Base-by-base conservation (phyloP, 2,113 vertebrate species). In the Dinomys branickii region DNA sequence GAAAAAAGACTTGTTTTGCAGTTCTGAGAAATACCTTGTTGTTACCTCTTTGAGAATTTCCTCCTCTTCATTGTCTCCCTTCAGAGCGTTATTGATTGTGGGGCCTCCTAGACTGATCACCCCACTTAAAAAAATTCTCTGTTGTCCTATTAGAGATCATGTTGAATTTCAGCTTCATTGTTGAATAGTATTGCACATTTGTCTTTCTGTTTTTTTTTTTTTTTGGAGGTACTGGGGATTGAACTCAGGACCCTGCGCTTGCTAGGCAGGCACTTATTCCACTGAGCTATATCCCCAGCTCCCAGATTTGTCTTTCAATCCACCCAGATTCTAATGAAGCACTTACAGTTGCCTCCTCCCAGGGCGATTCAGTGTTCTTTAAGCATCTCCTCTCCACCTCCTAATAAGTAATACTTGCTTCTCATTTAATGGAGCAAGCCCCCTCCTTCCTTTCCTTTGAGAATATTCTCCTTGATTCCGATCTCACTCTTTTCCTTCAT, bases 111-210 rank as follows among this genome's bases (percentile, higher is more conserved):
- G 33, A 28, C 35, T 38, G 80, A 78, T 35, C 20, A 44, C 35
- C 5, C 9, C 19, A 44, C 30, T 67, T 88, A 20, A 26, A 20
- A 4, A 93, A 89, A 41, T 28, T 38, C 78, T 38, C 33, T 85
- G 28, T 35, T 84, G 4, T 69, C 4, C 1, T 69, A 11, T 52
- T 71, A 61, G 58, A 44, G 0, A 26, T 84, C 30, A 77, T 28
- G 61, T 94, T 85, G 78, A 71, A 47, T 71, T 94, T 94, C 88
- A 12, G 84, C 28, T 75, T n/a, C n/a, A 50, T n/a, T 92, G 77
- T 92, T 69, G 7, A 85, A 26, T 80, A 59, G 44, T 50, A 91
- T 59, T 94, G 69, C 44, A 38, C 7, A 10, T 75, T 85, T 78
- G 35, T 58, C 52, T 63, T 80, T 75, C 13, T n/a, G n/a, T n/a